Evolutionary conservation across 2,888 invertebrate genomes (phyloP).

Genomic region (Apoda limacodes): DNA sequence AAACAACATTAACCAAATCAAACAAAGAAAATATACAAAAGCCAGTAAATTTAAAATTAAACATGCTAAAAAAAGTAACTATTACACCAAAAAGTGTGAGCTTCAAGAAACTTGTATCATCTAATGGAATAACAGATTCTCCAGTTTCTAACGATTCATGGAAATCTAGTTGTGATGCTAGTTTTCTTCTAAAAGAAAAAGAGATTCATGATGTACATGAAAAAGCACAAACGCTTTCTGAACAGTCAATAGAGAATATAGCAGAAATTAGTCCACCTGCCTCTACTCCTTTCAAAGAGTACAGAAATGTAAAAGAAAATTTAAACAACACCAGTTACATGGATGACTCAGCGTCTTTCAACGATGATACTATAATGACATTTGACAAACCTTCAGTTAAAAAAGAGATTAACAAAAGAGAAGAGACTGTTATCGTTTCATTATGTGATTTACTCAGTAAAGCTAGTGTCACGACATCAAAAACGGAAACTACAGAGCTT

Average conservation of each 20-base stretch:
- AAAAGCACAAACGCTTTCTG: slow-evolving; percentile 26
- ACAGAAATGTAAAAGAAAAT: slow-evolving; percentile 41
- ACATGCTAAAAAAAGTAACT: slow-evolving; percentile 18
- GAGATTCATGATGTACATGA: slow-evolving; percentile 41
- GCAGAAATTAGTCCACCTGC: slow-evolving; percentile 40
- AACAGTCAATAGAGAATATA: slow-evolving; percentile 35
- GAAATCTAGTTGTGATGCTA: slow-evolving; percentile 47
- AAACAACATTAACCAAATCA: slow-evolving; percentile 29
- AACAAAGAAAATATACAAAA: slow-evolving; percentile 41
- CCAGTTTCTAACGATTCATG: slow-evolving; percentile 42
- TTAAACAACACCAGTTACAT: slow-evolving; percentile 39
- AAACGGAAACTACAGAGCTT: slow-evolving; percentile 22
- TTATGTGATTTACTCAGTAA: slow-evolving; percentile 48
- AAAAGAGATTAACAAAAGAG: slow-evolving; percentile 30
- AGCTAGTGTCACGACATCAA: slow-evolving; percentile 32
- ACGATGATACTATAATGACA: slow-evolving; percentile 47
- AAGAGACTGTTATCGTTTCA: slow-evolving; percentile 49
- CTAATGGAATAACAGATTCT: slow-evolving; percentile 30
- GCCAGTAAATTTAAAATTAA: slow-evolving; percentile 4
- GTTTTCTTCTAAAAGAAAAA: slow-evolving; percentile 50
- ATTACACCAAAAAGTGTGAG: slow-evolving; percentile 17
- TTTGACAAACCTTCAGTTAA: slow-evolving; percentile 33
- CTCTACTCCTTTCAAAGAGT: slow-evolving; percentile 52
- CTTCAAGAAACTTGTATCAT: slow-evolving; percentile 13
- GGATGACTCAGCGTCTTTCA: slow-evolving; percentile 29